phyloP scores from a whole-genome alignment of 2,888 invertebrate genomes.

The Pristionchus entomophagus region DNA sequence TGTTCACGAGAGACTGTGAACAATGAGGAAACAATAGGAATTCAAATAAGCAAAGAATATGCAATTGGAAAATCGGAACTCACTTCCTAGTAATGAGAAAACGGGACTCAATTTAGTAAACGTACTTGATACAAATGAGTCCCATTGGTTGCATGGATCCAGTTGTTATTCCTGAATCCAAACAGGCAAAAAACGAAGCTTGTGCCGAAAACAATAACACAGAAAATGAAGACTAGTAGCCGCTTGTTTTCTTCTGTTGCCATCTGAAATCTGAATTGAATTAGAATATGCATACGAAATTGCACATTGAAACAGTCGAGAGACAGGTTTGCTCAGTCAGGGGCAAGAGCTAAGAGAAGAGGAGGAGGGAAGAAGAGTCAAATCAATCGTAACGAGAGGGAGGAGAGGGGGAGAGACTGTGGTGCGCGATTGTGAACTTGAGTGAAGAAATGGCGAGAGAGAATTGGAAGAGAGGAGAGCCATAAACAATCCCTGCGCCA shows the following conservation, averaged over 20 bases:
- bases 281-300: conserved; percentile 25
- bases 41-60: too few species aligned
- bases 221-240: conserved; percentile 27
- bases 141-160: conserved; percentile 40
- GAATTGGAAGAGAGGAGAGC: neutral
- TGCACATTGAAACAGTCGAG: neutral
- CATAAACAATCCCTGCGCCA: conserved; percentile 27
- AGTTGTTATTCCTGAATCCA: conserved; percentile 44
- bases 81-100: neutral
- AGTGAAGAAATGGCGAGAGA: neutral
- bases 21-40: too few species aligned
- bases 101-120: neutral
- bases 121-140: conserved; percentile 44
- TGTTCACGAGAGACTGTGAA: neutral
- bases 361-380: conserved; percentile 47
- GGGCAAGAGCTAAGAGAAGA: conserved; percentile 14
- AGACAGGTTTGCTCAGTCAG: conserved; percentile 40
- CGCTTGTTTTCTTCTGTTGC: conserved; percentile 20
- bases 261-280: neutral
- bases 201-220: conserved; percentile 33
- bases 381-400: conserved; percentile 42
- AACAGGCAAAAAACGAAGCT: conserved; percentile 21
- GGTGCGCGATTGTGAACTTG: conserved; percentile 22
- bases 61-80: neutral
- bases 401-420: conserved; percentile 4